Percentiles rank a stretch among this genome's conserved stretches.
Conservation (phyloP, 2,113 vertebrate genomes). For the Cyprinodon tularosa region DNA sequence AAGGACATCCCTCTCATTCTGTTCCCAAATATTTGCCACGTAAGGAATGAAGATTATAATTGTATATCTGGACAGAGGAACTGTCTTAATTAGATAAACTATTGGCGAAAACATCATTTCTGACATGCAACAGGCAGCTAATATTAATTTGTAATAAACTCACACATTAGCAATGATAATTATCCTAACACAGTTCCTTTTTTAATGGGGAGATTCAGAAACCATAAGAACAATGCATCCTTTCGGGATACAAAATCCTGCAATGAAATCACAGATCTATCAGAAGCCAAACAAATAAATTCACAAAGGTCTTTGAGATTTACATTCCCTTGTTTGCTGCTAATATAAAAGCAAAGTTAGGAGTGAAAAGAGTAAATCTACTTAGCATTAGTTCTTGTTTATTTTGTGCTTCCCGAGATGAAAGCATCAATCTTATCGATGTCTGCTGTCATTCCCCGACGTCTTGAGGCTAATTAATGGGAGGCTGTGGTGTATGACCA, state of each 20-base stretch:
- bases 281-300: not conserved
- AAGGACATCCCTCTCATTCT: no score
- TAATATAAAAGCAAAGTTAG: not conserved
- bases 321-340: not conserved
- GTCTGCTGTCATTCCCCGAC: slow-evolving; percentile 51
- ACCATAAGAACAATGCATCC: not conserved
- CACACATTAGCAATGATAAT: no score
- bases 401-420: not conserved
- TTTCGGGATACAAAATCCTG: not conserved
- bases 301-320: not conserved
- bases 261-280: not conserved
- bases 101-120: no score
- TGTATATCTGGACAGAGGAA: no score
- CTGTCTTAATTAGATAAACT: no score
- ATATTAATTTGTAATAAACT: no score
- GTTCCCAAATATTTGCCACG: no score
- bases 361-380: slow-evolving; percentile 16
- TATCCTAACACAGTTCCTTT: no score
- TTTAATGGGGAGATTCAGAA: no score
- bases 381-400: slow-evolving; percentile 28
- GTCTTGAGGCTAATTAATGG: slow-evolving; percentile 65
- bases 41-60: no score
- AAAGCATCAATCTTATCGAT: slow-evolving; percentile 38
- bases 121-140: no score
- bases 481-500: slow-evolving; percentile 52